A percentile compares a stretch with the other conserved stretches of the same genome.
These are phyloP conservation scores for Plutomurus gul DNA, from an alignment of 1,140 invertebrate genomes.

Conservation along the genomic window DNA sequence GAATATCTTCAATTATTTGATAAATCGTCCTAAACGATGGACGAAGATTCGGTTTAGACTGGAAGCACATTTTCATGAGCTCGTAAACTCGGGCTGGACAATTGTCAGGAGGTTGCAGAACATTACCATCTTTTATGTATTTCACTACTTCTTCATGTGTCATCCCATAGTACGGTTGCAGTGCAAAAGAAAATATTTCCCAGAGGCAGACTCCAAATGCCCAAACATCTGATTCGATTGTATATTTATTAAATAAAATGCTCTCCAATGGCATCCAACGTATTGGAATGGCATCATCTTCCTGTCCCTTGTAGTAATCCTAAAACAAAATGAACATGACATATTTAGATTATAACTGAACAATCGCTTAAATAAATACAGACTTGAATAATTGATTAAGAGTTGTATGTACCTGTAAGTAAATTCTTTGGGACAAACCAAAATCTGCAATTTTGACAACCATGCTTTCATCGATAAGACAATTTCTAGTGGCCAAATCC, in stretches of 20 bases:
- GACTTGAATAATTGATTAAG: background rate
- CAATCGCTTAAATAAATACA: background rate
- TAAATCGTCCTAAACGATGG: conserved; percentile 80
- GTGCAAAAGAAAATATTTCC: conserved; percentile 92
- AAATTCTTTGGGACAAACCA: conserved; percentile 90
- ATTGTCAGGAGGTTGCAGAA: conserved; percentile 84
- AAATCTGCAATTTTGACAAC: conserved; percentile 96
- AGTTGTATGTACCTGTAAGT: conserved; percentile 62
- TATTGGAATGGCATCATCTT: conserved; percentile 90
- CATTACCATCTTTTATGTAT: conserved; percentile 87
- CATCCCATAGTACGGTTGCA: conserved; percentile 93
- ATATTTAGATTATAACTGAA: background rate
- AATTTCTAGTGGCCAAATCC: conserved; percentile 93
- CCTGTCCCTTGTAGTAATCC: conserved; percentile 90
- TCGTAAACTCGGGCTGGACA: conserved; percentile 88
- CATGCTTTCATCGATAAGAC: conserved; percentile 90
- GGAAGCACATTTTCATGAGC: conserved; percentile 92
- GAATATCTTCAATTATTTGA: conserved; percentile 69
- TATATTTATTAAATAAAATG: conserved; percentile 92
- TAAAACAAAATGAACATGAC: conserved; percentile 58
- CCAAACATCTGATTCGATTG: conserved; percentile 91
- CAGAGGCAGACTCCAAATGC: conserved; percentile 90
- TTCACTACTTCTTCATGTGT: conserved; percentile 93
- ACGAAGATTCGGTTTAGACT: conserved; percentile 76
- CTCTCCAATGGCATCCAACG: conserved; percentile 95